Conservation (phyloP, 2,888 invertebrate species). For the Nudaria mundana region DNA sequence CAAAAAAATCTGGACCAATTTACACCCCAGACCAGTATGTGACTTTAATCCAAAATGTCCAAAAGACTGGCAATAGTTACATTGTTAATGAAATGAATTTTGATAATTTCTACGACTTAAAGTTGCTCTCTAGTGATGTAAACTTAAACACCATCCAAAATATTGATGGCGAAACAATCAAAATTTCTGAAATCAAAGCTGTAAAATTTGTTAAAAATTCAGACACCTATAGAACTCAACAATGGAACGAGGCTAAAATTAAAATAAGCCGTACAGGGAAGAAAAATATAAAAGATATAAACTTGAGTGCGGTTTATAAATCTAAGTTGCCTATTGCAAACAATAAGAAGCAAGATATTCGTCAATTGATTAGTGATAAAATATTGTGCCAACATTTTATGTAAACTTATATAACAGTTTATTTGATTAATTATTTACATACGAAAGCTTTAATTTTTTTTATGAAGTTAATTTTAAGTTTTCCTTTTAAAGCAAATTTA, state of each 20-base stretch:
- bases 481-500: not conserved
- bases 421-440: conserved; percentile 12
- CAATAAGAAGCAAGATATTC: conserved; percentile 18
- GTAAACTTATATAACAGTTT: conserved; percentile 10
- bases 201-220: conserved; percentile 19
- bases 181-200: conserved; percentile 15
- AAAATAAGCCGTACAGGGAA: conserved; percentile 15
- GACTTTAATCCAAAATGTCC: conserved; percentile 13
- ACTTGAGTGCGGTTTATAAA: conserved; percentile 12
- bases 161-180: conserved; percentile 11
- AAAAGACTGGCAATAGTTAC: conserved; percentile 17
- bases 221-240: conserved; percentile 17
- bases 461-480: not conserved
- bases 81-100: conserved; percentile 14
- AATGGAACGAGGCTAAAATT: conserved; percentile 14
- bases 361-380: conserved; percentile 11
- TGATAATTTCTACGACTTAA: conserved; percentile 16
- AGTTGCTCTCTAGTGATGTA: conserved; percentile 9
- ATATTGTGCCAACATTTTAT: conserved; percentile 17
- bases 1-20: conserved; percentile 17
- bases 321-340: conserved; percentile 16
- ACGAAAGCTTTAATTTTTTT: not conserved
- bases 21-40: conserved; percentile 18
- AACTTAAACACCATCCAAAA: conserved; percentile 14
- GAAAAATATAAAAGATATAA: conserved; percentile 14